Percentiles rank a stretch among this genome's conserved stretches.
Conservation (phyloP, 2,888 invertebrate species). For the Xestia ashworthii region DNA sequence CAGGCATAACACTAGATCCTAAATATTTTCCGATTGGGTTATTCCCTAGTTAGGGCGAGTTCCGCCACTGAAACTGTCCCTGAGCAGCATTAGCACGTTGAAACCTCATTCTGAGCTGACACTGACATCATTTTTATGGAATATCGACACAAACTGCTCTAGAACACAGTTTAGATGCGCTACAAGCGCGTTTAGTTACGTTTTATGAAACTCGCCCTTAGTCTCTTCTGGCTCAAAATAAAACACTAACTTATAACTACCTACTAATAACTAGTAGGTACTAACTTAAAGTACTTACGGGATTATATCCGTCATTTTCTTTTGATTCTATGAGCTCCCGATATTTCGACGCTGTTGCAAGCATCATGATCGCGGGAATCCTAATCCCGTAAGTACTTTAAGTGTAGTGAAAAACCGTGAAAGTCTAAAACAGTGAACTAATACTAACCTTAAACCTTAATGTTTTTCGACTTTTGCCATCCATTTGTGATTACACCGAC, state of each 20-base stretch:
- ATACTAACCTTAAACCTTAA: conserved; percentile 12
- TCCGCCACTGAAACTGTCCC: too few species aligned
- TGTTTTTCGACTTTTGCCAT: background rate
- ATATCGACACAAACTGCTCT: background rate
- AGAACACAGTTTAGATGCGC: background rate
- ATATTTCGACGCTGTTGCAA: too few species aligned
- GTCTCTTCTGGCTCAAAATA: background rate
- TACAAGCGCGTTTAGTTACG: background rate
- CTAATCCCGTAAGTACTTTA: too few species aligned
- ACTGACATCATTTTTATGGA: background rate
- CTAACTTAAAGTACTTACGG: too few species aligned
- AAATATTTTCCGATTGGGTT: background rate
- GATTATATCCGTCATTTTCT: too few species aligned
- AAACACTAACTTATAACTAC: too few species aligned
- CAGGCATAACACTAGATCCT: background rate
- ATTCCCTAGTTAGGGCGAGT: background rate
- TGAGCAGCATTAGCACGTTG: background rate
- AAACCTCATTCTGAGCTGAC: background rate
- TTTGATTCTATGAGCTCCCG: too few species aligned
- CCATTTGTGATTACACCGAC: background rate
- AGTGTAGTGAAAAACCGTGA: too few species aligned
- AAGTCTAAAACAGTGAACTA: too few species aligned
- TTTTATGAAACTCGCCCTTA: background rate
- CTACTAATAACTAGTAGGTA: too few species aligned
- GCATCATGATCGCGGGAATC: too few species aligned